These are phyloP conservation scores for Chydorus sphaericus DNA, from an alignment of 2,888 invertebrate species.

Conservation along the genomic window DNA sequence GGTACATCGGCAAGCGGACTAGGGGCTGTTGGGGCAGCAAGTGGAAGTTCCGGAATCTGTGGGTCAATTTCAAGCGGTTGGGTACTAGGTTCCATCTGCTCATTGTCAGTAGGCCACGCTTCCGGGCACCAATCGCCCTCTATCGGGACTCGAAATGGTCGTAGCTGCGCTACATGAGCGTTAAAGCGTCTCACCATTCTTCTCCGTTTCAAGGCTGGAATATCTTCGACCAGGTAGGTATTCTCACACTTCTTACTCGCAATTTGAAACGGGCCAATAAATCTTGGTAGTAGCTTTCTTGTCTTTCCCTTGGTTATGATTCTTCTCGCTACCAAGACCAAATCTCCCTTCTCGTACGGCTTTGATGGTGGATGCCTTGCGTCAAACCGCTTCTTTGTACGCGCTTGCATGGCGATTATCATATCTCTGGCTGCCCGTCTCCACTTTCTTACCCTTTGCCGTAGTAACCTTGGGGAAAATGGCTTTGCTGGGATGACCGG, in stretches of 20 bases:
- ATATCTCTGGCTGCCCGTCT: too few species aligned
- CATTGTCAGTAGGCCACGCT: neutral
- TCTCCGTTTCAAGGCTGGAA: neutral
- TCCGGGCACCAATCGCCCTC: neutral
- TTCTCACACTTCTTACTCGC: neutral
- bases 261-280: conserved; percentile 8
- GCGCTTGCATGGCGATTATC: too few species aligned
- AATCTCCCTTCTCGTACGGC: neutral
- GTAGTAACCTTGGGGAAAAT: too few species aligned
- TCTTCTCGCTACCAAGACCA: neutral
- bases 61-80: too few species aligned
- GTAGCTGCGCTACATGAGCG: neutral
- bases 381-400: neutral
- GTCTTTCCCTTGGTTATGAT: neutral
- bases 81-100: neutral
- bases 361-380: neutral
- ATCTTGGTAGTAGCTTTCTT: conserved; percentile 18
- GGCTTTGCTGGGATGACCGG: too few species aligned
- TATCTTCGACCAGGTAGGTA: neutral
- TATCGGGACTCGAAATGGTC: neutral
- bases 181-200: neutral
- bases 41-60: too few species aligned
- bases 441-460: too few species aligned
- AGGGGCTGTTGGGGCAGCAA: too few species aligned
- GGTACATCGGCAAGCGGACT: too few species aligned